Evolutionary conservation across 2,797 vertebrate species (phyloP), one percentile per base, ranked within the genome.

Genomic region (Vespertilio murinus): DNA sequence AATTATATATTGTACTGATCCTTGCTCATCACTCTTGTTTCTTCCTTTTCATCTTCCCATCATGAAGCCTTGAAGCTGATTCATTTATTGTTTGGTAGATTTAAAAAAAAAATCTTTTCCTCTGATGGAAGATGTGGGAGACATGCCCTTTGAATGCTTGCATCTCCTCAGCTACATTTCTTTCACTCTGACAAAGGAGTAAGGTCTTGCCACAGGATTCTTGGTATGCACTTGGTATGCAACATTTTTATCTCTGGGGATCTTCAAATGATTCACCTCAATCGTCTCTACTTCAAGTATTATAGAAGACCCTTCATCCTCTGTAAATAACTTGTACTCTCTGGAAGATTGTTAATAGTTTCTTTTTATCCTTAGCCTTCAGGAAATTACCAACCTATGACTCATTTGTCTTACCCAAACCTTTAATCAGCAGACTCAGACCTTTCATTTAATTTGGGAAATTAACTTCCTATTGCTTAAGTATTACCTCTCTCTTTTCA

Each of bases 311-410:
- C 78, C 28, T 73, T 88, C 49, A 52, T 86, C 40, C 45, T 92
- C 65, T 83, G 5, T 67, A 80, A 79, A 42, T 40, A 89, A 91
- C 14, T 73, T 92, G n/a, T 38, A 59, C 56, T 80, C 75, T 93
- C 69, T 88, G 49, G 20, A 92, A 91, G 22, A 85, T 17, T 40
- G 8, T 73, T 73, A 83, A 73, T n/a, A 56, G 79, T 84, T 88
- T 92, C 64, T 94, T 95, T 91, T 65, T 79, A 77, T 73, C 79
- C 64, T 77, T 83, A 45, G 54, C 80, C 83, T 80, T 92, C 70
- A 83, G 80, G 54, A 89, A 94, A 64, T 95, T 92, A 88, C 80
- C 91, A 92, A 49, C 28, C 52, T 83, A 11, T 93, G 86, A 89
- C 65, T 95, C 86, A 95, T 83, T 88, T 92, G 35, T 82, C 79